phyloP scores from a whole-genome alignment of 2,888 invertebrate species.

The Alloscopus bannaensis region DNA sequence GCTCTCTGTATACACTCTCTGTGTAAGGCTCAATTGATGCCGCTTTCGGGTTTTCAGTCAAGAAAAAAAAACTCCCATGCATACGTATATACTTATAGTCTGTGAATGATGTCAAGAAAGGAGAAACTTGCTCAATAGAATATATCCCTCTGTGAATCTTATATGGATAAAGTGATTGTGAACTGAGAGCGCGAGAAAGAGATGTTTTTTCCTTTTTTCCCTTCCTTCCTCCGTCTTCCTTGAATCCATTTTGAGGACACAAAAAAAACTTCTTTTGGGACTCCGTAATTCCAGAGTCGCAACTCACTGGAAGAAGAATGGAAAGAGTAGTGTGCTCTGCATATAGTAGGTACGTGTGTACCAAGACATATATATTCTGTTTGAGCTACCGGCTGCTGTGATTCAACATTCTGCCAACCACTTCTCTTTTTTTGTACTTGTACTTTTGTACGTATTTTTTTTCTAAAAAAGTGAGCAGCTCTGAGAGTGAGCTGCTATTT shows the following conservation, averaged over 20 bases:
- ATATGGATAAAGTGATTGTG: constrained; percentile 46
- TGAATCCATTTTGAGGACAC: constrained; percentile 49
- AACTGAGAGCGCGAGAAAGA: constrained; percentile 10
- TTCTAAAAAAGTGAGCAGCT: constrained; percentile 18
- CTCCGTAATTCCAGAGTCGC: constrained; percentile 53
- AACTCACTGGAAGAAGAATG: constrained; percentile 51
- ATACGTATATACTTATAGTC: too few relatives aligned
- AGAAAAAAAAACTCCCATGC: too few relatives aligned
- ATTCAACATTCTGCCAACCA: constrained; percentile 58
- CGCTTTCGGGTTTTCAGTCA: neutral
- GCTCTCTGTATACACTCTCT: too few relatives aligned
- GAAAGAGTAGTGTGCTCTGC: constrained; percentile 27
- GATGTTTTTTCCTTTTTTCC: constrained; percentile 17
- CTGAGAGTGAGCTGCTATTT: constrained; percentile 42
- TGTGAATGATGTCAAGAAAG: too few relatives aligned
- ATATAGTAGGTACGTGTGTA: too few relatives aligned
- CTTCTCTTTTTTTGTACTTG: constrained; percentile 22
- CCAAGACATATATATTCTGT: too few relatives aligned
- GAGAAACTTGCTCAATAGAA: too few relatives aligned
- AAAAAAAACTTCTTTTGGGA: constrained; percentile 59
- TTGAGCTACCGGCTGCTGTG: constrained; percentile 47
- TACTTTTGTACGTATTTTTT: too few relatives aligned
- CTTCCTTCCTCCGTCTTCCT: constrained; percentile 42
- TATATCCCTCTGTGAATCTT: too few relatives aligned
- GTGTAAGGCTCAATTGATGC: constrained; percentile 11